Conservation (phyloP, 2,888 invertebrate species). For the Ectobius pallidus region DNA sequence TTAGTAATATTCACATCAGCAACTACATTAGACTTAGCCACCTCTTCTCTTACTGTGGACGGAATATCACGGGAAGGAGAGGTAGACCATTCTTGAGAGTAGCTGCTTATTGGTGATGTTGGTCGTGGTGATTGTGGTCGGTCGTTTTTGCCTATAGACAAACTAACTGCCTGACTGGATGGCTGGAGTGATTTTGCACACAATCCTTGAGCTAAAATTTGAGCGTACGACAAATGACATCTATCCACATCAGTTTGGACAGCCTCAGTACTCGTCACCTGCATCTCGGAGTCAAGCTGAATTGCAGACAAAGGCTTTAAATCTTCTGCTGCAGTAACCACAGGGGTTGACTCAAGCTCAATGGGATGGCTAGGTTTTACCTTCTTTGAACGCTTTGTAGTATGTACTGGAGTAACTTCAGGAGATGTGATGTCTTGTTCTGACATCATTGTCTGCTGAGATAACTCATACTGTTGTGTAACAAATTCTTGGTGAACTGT, state of each 20-base stretch:
- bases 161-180: conserved; percentile 54
- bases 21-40: background rate
- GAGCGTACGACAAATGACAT: conserved; percentile 67
- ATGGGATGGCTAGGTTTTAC: background rate
- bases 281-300: background rate
- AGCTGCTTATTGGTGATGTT: conserved; percentile 12
- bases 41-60: conserved; percentile 34
- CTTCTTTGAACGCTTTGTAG: background rate
- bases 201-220: conserved; percentile 72
- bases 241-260: conserved; percentile 30
- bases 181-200: conserved; percentile 59
- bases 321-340: background rate
- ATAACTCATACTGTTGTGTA: background rate
- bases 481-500: conserved; percentile 19
- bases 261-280: background rate
- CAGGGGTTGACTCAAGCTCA: background rate
- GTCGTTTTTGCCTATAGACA: conserved; percentile 21
- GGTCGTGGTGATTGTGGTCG: conserved; percentile 31
- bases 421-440: background rate
- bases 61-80: conserved; percentile 34
- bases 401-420: background rate
- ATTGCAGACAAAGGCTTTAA: background rate
- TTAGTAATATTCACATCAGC: conserved; percentile 4
- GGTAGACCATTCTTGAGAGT: conserved; percentile 28
- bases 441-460: conserved; percentile 10